Evolutionary conservation across 2,888 invertebrate species (phyloP).

Genomic region (Drosophila nr. perissopoda): DNA sequence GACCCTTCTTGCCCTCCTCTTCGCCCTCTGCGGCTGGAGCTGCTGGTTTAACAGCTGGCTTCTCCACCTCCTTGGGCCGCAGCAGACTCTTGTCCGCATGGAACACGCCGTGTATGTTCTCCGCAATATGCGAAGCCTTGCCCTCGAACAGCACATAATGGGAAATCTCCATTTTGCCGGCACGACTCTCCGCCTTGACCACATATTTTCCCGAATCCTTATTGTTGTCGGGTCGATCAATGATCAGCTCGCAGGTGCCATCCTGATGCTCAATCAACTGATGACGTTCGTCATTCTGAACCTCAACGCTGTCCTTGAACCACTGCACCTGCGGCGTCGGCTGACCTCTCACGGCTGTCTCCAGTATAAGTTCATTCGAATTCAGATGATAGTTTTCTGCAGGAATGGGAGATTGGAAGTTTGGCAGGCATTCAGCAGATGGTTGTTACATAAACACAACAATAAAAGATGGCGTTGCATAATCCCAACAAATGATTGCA

Average conservation of each 20-base stretch:
- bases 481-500: slow-evolving; percentile 37
- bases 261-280: slow-evolving; percentile 90
- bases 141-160: slow-evolving; percentile 90
- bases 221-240: slow-evolving; percentile 88
- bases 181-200: slow-evolving; percentile 90
- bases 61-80: slow-evolving; percentile 77
- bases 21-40: slow-evolving; percentile 50
- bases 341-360: slow-evolving; percentile 91
- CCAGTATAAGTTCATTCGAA: slow-evolving; percentile 91
- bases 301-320: slow-evolving; percentile 89
- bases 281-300: slow-evolving; percentile 87
- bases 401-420: background rate
- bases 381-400: slow-evolving; percentile 90
- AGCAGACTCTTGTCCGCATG: slow-evolving; percentile 84
- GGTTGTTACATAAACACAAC: slow-evolving; percentile 41
- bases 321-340: slow-evolving; percentile 91
- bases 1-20: slow-evolving; percentile 63
- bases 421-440: slow-evolving; percentile 3
- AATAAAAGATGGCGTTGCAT: slow-evolving; percentile 47
- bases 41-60: slow-evolving; percentile 50
- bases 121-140: slow-evolving; percentile 85
- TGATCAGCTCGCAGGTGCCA: slow-evolving; percentile 90
- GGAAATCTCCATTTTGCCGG: slow-evolving; percentile 90
- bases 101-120: slow-evolving; percentile 85
- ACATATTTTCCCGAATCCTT: slow-evolving; percentile 91